Conservation (phyloP, 2,888 invertebrate genomes). For the Limnephilus marmoratus region DNA sequence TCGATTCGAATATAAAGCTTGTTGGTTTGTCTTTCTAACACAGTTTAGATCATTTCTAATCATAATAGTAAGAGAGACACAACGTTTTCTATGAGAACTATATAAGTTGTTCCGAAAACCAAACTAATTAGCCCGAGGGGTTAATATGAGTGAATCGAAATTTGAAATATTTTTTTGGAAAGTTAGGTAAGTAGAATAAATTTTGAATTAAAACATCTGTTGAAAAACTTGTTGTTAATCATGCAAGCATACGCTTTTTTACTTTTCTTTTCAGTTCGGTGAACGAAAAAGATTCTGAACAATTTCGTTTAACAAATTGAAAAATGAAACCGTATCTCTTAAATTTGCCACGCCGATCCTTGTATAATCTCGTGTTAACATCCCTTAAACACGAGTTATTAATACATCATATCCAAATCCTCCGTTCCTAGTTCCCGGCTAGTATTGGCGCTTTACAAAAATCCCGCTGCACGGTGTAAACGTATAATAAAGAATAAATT, state of each 20-base stretch:
- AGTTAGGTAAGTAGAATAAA: no score
- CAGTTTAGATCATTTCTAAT: no score
- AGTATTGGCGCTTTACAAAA: slow-evolving; percentile 38
- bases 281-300: not conserved
- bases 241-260: not conserved
- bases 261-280: not conserved
- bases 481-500: slow-evolving; percentile 52
- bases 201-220: not conserved
- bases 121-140: no score
- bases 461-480: slow-evolving; percentile 45
- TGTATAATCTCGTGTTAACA: not conserved
- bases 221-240: not conserved
- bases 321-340: not conserved
- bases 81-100: no score
- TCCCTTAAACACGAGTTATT: slow-evolving; percentile 26
- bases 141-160: no score
- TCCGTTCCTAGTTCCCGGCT: slow-evolving; percentile 8
- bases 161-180: no score
- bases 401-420: not conserved
- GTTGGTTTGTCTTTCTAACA: no score
- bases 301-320: not conserved
- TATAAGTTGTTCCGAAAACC: no score
- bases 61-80: no score
- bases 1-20: no score
- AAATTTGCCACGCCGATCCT: not conserved